Evolutionary conservation across 2,797 vertebrate genomes (phyloP).

Genomic region (Labroides dimidiatus): DNA sequence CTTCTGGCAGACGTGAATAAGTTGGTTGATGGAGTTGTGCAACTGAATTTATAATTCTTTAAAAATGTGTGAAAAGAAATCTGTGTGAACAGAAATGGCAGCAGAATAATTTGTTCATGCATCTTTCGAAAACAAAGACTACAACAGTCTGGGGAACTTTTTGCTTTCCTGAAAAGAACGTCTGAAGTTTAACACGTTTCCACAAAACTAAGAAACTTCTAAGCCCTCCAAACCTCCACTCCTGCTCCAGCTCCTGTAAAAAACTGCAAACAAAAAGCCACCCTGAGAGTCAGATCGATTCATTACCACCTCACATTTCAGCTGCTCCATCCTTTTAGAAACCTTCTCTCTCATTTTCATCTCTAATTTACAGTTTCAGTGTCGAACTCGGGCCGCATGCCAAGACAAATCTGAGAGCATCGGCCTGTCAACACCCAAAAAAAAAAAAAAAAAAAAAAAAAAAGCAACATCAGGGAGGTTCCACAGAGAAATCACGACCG

Average conservation of each 20-base stretch:
- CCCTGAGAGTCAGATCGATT: constrained; percentile 62
- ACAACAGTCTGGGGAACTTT: background rate
- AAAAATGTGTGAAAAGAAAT: no score
- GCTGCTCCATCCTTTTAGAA: constrained; percentile 81
- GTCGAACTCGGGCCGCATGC: constrained; percentile 82
- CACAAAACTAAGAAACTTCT: no score
- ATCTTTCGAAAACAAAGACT: background rate
- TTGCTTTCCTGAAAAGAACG: background rate
- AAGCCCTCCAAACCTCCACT: constrained; percentile 47
- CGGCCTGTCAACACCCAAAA: constrained; percentile 83
- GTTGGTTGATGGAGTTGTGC: no score
- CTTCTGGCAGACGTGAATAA: no score
- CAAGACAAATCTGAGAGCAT: constrained; percentile 86
- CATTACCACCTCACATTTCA: constrained; percentile 83
- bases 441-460: constrained; percentile 86
- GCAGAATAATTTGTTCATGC: background rate
- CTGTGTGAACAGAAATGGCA: background rate
- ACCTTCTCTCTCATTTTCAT: constrained; percentile 61
- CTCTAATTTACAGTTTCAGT: constrained; percentile 85
- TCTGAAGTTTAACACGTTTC: no score
- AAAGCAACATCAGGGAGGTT: constrained; percentile 80
- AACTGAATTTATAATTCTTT: no score
- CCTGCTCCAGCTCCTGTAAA: constrained; percentile 46
- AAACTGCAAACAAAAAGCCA: constrained; percentile 49
- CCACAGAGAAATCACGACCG: constrained; percentile 68